A percentile compares a stretch with the other conserved stretches of the same genome.
These are phyloP conservation scores for Cephus cinctus DNA, from an alignment of 1,140 invertebrate species.

Conservation along the genomic window DNA sequence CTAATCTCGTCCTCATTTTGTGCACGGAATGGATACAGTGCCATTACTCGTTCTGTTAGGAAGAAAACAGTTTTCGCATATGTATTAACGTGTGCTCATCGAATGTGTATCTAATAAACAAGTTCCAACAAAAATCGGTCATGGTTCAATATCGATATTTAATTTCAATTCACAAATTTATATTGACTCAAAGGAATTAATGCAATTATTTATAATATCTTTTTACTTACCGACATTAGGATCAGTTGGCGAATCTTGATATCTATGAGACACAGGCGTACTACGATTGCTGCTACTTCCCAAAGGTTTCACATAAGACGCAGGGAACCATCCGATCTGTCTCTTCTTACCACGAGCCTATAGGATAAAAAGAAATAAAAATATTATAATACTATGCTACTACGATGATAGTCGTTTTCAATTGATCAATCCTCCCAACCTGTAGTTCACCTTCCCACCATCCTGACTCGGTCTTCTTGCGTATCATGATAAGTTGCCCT, in stretches of 20 bases:
- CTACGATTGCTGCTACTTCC: slow-evolving; percentile 69
- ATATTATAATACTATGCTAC: too few relatives aligned
- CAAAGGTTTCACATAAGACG: slow-evolving; percentile 90
- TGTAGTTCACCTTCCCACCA: slow-evolving; percentile 99
- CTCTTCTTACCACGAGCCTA: slow-evolving; percentile 90
- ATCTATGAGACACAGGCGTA: slow-evolving; percentile 69
- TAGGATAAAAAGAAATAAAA: slow-evolving; percentile 21
- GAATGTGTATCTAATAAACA: too few relatives aligned
- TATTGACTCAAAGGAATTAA: too few relatives aligned
- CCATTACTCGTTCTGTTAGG: slow-evolving; percentile 82
- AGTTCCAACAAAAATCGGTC: too few relatives aligned
- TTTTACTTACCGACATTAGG: slow-evolving; percentile 46
- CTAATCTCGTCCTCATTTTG: slow-evolving; percentile 93
- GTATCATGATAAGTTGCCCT: slow-evolving; percentile 94
- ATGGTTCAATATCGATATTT: too few relatives aligned
- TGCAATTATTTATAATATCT: not conserved
- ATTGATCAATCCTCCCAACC: slow-evolving; percentile 46
- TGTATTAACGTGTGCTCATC: too few relatives aligned
- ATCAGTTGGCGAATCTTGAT: slow-evolving; percentile 56
- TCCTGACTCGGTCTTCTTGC: slow-evolving; percentile 93
- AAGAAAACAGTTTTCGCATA: too few relatives aligned
- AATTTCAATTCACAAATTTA: too few relatives aligned
- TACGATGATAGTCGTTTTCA: not conserved
- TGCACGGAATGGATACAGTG: slow-evolving; percentile 88
- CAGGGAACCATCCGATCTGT: slow-evolving; percentile 97